Evolutionary conservation across 2,888 invertebrate genomes (phyloP).

Genomic region (Epinotia nisella): DNA sequence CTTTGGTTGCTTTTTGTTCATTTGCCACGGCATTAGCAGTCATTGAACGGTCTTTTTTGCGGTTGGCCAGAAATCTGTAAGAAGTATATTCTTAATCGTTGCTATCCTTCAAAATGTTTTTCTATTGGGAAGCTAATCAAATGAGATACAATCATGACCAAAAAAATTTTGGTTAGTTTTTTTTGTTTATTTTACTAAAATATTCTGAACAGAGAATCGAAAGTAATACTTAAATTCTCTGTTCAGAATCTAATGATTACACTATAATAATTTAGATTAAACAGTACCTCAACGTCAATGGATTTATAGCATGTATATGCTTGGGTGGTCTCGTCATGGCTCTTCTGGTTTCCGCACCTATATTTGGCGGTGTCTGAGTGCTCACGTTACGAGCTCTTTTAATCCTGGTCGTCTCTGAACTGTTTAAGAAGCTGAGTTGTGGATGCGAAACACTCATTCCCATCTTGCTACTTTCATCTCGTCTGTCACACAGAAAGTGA

Average conservation of each 20-base stretch:
- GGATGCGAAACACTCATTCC: conserved; percentile 85
- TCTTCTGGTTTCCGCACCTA: conserved; percentile 86
- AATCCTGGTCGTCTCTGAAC: conserved; percentile 67
- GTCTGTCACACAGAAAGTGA: background rate
- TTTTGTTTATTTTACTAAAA: too few species aligned
- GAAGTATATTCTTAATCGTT: background rate
- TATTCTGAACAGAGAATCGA: too few species aligned
- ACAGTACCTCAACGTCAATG: conserved; percentile 72
- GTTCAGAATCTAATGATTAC: background rate
- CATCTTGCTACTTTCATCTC: conserved; percentile 73
- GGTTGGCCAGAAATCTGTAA: conserved; percentile 88
- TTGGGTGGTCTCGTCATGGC: conserved; percentile 72
- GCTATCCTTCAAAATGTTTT: background rate
- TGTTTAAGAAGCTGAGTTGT: conserved; percentile 86
- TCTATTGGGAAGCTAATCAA: background rate
- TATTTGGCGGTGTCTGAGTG: conserved; percentile 89
- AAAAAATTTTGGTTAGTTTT: too few species aligned
- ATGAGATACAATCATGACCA: background rate
- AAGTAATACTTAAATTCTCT: too few species aligned
- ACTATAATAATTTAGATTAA: background rate
- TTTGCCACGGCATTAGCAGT: conserved; percentile 93
- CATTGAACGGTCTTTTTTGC: conserved; percentile 88
- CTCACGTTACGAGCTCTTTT: conserved; percentile 86
- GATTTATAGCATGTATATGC: conserved; percentile 72
- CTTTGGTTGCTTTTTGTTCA: conserved; percentile 98